Conservation (phyloP, 2,888 invertebrate species). For the Allolobophora icterica region DNA sequence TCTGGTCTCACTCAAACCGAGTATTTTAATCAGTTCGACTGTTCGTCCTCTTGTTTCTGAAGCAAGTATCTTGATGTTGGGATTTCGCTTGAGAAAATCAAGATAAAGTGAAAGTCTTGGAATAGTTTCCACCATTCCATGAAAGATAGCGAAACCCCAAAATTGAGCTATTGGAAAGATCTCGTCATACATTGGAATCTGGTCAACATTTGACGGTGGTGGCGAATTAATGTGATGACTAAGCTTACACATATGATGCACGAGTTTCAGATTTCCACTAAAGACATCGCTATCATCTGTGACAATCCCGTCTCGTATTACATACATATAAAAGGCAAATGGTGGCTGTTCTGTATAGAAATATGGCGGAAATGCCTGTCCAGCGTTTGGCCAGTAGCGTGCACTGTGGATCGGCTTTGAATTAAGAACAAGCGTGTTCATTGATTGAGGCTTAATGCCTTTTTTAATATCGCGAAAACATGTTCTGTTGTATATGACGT, state of each 20-base stretch:
- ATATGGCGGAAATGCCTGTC: not conserved
- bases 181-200: slow-evolving; percentile 25
- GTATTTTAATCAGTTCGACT: slow-evolving; percentile 15
- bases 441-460: not conserved
- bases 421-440: not conserved
- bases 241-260: not conserved
- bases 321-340: not conserved
- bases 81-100: slow-evolving; percentile 25
- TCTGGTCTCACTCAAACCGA: not conserved
- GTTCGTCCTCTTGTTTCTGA: not conserved
- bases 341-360: slow-evolving; percentile 28
- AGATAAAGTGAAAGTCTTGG: slow-evolving; percentile 34
- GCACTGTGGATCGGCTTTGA: not conserved
- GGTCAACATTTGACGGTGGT: too few species aligned
- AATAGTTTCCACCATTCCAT: slow-evolving; percentile 36
- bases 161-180: slow-evolving; percentile 37
- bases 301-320: not conserved
- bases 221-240: not conserved
- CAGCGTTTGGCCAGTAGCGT: slow-evolving; percentile 18
- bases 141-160: slow-evolving; percentile 39
- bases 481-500: slow-evolving; percentile 6
- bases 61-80: slow-evolving; percentile 34
- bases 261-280: not conserved
- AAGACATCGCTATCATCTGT: not conserved
- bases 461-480: not conserved